Evolutionary conservation across 2,888 invertebrate genomes (phyloP).

Genomic region (Lepas anatifera): DNA sequence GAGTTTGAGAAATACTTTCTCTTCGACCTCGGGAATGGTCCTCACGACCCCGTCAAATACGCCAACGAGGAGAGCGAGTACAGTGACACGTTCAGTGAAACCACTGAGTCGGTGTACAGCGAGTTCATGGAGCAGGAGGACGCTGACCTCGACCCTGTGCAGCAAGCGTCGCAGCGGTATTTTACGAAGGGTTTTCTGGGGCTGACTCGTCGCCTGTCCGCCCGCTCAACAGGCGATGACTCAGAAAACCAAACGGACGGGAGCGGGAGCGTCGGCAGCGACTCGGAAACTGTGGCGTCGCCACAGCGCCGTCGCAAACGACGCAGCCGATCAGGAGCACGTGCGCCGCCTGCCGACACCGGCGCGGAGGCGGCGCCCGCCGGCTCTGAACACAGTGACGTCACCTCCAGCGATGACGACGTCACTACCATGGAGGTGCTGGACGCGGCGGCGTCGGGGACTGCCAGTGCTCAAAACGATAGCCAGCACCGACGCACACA

Average conservation of each 20-base stretch:
- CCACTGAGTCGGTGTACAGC: constrained; percentile 65
- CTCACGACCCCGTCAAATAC: constrained; percentile 25
- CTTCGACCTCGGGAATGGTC: constrained; percentile 53
- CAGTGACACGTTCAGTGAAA: constrained; percentile 43
- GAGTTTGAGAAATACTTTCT: constrained; percentile 85
- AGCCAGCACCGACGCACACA: no score
- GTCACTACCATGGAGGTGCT: constrained; percentile 18
- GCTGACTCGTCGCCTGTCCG: constrained; percentile 24
- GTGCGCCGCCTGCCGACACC: constrained; percentile 17
- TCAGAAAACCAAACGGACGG: constrained; percentile 39
- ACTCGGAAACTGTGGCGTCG: constrained; percentile 76
- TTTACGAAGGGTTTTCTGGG: constrained; percentile 43
- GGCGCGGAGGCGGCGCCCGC: background rate
- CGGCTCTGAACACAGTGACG: background rate
- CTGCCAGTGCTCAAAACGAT: constrained; percentile 26
- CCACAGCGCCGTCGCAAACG: constrained; percentile 68
- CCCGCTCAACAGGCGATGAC: constrained; percentile 25
- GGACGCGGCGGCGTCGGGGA: constrained; percentile 31
- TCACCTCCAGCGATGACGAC: constrained; percentile 18
- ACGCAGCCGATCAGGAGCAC: constrained; percentile 18
- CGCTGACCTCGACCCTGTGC: constrained; percentile 47
- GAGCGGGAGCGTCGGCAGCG: constrained; percentile 71
- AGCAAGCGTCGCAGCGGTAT: constrained; percentile 72
- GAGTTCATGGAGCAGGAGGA: constrained; percentile 48
- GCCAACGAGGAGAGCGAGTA: constrained; percentile 32